Conservation (phyloP, 1,140 invertebrate species). For the Cherax quadricarinatus region DNA sequence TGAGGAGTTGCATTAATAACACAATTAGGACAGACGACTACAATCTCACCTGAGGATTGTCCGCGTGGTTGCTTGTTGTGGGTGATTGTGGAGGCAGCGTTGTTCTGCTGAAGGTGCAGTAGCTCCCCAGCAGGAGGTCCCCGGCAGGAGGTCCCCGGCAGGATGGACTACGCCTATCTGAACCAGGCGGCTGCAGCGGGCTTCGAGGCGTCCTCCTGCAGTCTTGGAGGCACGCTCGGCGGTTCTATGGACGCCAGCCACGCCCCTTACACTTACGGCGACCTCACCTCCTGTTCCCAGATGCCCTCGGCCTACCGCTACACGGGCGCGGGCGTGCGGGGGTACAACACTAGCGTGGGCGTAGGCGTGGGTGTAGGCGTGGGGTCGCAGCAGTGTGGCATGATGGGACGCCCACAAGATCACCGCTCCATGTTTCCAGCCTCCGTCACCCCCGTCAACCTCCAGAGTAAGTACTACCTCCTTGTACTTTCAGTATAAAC, state of each 20-base stretch:
- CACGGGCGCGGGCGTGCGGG: constrained; percentile 69
- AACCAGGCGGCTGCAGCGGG: constrained; percentile 83
- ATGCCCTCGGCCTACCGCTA: constrained; percentile 82
- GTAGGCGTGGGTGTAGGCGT: constrained; percentile 65
- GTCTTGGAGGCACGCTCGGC: constrained; percentile 80
- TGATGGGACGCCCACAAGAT: constrained; percentile 73
- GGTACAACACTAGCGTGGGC: constrained; percentile 71
- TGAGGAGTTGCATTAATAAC: constrained; percentile 72
- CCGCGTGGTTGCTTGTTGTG: constrained; percentile 48
- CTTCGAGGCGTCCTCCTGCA: constrained; percentile 83
- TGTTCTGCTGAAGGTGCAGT: constrained; percentile 37
- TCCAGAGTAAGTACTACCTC: constrained; percentile 64
- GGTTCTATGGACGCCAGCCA: constrained; percentile 81
- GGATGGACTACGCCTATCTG: constrained; percentile 85
- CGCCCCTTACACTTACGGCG: constrained; percentile 88
- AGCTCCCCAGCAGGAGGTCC: constrained; percentile 5
- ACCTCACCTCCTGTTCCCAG: constrained; percentile 90
- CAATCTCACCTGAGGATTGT: constrained; percentile 21
- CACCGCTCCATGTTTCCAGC: constrained; percentile 72
- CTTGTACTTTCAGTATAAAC: background rate
- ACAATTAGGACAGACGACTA: constrained; percentile 48
- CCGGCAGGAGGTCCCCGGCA: constrained; percentile 74
- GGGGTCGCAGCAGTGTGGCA: constrained; percentile 71
- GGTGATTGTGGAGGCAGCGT: constrained; percentile 21
- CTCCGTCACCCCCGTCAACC: constrained; percentile 72